These are phyloP conservation scores for Acanthisitta chloris DNA, from an alignment of 2,113 vertebrate genomes.

Conservation along the genomic window DNA sequence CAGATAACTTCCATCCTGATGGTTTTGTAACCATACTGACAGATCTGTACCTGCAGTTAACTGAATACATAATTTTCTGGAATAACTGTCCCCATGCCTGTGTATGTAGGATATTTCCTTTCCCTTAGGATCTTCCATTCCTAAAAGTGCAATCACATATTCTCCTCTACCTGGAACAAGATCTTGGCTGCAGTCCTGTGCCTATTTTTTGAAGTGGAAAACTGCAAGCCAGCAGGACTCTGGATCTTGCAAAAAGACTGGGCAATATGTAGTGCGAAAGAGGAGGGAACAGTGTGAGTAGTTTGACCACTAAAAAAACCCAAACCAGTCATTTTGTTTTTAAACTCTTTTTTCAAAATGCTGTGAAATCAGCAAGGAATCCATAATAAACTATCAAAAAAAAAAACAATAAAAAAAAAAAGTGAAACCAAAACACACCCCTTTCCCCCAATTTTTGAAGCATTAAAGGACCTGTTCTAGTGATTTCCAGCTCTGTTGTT, in stretches of 20 bases:
- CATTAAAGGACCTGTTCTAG: not conserved
- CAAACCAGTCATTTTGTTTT: not conserved
- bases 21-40: not conserved
- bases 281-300: not conserved
- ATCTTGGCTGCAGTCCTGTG: not conserved
- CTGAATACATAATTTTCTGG: not conserved
- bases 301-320: not conserved
- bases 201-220: not conserved
- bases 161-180: not conserved
- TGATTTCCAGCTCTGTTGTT: not conserved
- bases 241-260: not conserved
- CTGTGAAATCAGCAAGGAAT: not conserved
- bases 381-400: not conserved
- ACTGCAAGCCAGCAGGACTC: not conserved
- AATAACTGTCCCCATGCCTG: not conserved
- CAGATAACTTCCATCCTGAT: not conserved
- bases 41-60: not conserved
- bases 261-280: not conserved
- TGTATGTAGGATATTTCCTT: not conserved
- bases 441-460: not conserved
- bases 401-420: not conserved
- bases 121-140: not conserved
- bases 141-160: not conserved
- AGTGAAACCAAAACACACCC: not conserved
- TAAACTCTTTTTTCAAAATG: not conserved